Percentiles rank a stretch among this genome's conserved stretches.
phyloP scores from a whole-genome alignment of 2,797 vertebrate genomes.

The Amblyopsis hoosieri region DNA sequence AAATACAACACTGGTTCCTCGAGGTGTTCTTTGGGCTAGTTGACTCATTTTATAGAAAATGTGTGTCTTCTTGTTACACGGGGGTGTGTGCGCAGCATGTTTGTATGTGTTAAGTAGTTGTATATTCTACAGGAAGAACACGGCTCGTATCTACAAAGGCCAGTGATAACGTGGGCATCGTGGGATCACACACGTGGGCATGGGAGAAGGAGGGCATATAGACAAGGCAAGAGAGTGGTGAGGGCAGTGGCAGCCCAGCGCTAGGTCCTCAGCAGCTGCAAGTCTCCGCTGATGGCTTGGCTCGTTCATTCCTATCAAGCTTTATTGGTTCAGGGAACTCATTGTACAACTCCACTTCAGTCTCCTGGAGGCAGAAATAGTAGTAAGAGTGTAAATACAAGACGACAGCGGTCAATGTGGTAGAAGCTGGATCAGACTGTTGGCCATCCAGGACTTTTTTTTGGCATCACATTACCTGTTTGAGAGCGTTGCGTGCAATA shows the following conservation, averaged over 20 bases:
- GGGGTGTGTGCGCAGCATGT: slow-evolving; percentile 12
- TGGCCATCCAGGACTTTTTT: background rate
- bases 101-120: slow-evolving; percentile 53
- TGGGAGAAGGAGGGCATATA: slow-evolving; percentile 58
- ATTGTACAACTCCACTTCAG: slow-evolving; percentile 98
- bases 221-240: slow-evolving; percentile 78
- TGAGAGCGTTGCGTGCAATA: slow-evolving; percentile 98
- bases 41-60: slow-evolving; percentile 65
- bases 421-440: background rate
- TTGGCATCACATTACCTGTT: slow-evolving; percentile 83
- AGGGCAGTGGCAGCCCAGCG: slow-evolving; percentile 41
- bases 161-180: slow-evolving; percentile 61
- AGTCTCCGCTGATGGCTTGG: slow-evolving; percentile 89
- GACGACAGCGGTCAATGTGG: background rate
- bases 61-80: slow-evolving; percentile 26
- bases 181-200: slow-evolving; percentile 49
- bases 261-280: slow-evolving; percentile 93
- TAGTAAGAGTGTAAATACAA: background rate
- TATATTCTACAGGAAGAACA: slow-evolving; percentile 69
- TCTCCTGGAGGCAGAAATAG: slow-evolving; percentile 81
- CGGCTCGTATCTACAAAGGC: slow-evolving; percentile 68
- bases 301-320: slow-evolving; percentile 94
- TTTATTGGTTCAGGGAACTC: slow-evolving; percentile 99
- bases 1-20: slow-evolving; percentile 57
- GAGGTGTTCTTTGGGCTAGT: slow-evolving; percentile 67